Conservation (phyloP, 2,888 invertebrate species). For the Megalurothrips usitatus region DNA sequence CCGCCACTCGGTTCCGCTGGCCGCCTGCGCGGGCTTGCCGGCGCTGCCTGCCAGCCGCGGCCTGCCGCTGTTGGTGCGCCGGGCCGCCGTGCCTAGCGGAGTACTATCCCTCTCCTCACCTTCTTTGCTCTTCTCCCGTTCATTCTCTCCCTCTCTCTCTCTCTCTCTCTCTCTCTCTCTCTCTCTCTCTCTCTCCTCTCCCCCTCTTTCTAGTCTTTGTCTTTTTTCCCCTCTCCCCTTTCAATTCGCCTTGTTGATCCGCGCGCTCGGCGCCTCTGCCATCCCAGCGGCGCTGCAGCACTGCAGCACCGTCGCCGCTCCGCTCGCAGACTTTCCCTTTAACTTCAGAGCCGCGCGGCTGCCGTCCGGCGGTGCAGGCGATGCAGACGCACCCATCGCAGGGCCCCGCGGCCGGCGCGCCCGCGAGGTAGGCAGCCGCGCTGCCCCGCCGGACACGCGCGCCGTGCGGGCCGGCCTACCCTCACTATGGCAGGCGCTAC, state of each 20-base stretch:
- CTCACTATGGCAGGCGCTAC: too few species aligned
- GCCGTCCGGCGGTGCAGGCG: too few species aligned
- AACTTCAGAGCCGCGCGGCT: not conserved
- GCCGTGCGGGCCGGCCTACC: too few species aligned
- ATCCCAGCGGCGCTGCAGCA: too few species aligned
- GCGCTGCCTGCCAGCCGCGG: not conserved
- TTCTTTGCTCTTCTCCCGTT: not conserved
- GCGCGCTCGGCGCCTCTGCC: not conserved
- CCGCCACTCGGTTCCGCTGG: not conserved
- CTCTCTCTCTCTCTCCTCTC: not conserved
- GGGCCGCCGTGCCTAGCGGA: not conserved
- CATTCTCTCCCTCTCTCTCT: not conserved
- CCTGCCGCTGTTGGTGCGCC: not conserved
- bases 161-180: not conserved
- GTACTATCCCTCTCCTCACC: not conserved
- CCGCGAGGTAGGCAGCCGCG: not conserved
- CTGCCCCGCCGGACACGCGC: too few species aligned
- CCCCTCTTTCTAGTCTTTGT: not conserved
- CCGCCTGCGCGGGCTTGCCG: not conserved
- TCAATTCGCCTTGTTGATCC: not conserved
- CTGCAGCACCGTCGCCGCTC: not conserved
- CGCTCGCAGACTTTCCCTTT: conserved; percentile 6
- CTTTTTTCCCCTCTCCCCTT: not conserved
- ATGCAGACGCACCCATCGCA: not conserved
- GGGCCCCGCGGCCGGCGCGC: not conserved